Conservation (phyloP, 2,797 vertebrate species). For the Cuniculus paca region DNA sequence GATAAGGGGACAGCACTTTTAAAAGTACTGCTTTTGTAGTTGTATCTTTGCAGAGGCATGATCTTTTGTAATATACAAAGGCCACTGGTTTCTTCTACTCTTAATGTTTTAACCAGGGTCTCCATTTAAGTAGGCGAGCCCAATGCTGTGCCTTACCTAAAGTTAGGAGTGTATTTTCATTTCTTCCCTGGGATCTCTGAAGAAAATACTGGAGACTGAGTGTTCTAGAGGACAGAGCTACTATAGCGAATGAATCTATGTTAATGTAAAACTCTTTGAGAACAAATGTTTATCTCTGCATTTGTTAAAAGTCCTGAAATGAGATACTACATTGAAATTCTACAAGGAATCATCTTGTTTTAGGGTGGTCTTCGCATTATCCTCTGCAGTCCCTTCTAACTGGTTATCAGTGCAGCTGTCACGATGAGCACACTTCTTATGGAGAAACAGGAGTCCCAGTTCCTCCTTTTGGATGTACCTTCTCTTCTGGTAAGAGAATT, state of each 20-base stretch:
- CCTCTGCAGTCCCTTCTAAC: slow-evolving; percentile 92
- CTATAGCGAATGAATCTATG: background rate
- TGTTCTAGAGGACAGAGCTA: background rate
- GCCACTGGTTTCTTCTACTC: background rate
- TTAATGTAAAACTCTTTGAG: slow-evolving; percentile 43
- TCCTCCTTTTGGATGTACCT: slow-evolving; percentile 96
- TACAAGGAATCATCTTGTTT: slow-evolving; percentile 40
- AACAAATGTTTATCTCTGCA: slow-evolving; percentile 3
- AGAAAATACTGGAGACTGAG: slow-evolving; percentile 28
- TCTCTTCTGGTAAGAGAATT: slow-evolving; percentile 92
- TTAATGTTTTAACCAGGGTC: background rate
- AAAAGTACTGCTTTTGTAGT: slow-evolving; percentile 32
- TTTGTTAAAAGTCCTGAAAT: slow-evolving; percentile 61
- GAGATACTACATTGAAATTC: background rate
- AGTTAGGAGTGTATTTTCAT: background rate
- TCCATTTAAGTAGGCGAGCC: slow-evolving; percentile 1
- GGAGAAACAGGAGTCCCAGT: slow-evolving; percentile 92
- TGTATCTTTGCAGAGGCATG: background rate
- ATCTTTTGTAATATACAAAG: slow-evolving; percentile 12
- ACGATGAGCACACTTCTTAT: slow-evolving; percentile 94
- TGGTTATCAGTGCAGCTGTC: slow-evolving; percentile 90
- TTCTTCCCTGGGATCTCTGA: slow-evolving; percentile 19
- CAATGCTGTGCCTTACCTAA: background rate
- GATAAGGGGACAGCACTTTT: background rate
- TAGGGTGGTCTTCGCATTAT: slow-evolving; percentile 85